Base-by-base conservation (phyloP, 2,888 invertebrate genomes). In the Microchrysa polita region DNA sequence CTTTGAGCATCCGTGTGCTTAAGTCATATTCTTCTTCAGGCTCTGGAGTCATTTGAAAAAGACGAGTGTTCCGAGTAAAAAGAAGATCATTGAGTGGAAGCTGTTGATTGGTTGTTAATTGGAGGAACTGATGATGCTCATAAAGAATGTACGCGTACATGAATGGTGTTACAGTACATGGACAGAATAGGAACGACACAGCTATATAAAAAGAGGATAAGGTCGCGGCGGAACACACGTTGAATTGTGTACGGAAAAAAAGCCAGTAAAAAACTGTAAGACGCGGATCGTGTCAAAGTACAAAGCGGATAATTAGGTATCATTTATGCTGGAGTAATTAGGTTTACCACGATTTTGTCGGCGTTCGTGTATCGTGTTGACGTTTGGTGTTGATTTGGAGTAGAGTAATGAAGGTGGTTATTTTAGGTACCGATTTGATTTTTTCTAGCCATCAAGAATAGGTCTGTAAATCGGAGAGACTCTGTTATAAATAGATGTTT, bases 21-120 rank as follows among this genome's bases (percentile, higher is more conserved):
- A 34, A 34, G 27, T 22, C 20, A 10, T n/a, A n/a, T n/a, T n/a
- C n/a, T n/a, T n/a, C n/a, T 23, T 20, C 65, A 65, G 18, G 61
- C 14, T n/a, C n/a, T 40, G 16, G 18, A 65, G 65, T 65, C 65
- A 65, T 48, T 65, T 44, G 27, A 20, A 20, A 23, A 34, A 18
- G 22, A 48, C n/a, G 10, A 48, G 18, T 48, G 22, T 12, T 2
- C n/a, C n/a, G n/a, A n/a, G 23, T 16, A 67, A 52, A 53, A 69
- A 55, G 34, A 57, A 23, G 52, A 69, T 69, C 55, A 69, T 57
- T 69, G 69, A 20, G 57, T 60, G 48, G 73, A 69, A 73, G 61
- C 73, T 73, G 73, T 73, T 73, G 73, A 73, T 73, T 67, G 73
- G 73, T 73, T 73, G 69, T 73, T 73, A 73, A 73, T 73, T 73